Base-by-base conservation (phyloP, 2,888 invertebrate genomes). In the Hanleya hanleyi region DNA sequence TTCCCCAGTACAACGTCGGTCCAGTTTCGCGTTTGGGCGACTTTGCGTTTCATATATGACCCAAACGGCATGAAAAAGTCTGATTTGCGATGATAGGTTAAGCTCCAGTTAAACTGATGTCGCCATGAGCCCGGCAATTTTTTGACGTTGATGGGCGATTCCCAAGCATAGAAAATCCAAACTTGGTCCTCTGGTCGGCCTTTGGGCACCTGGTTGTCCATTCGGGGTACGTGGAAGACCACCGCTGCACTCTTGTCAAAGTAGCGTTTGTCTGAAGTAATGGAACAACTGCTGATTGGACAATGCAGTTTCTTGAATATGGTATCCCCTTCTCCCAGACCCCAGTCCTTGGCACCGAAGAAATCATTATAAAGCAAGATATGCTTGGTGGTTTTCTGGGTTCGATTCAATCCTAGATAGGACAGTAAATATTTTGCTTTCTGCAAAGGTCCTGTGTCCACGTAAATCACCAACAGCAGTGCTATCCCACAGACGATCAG, bases 51-150 rank as follows among this genome's bases (percentile, higher is more conserved):
- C 22, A n/a, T 35, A 87, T 95, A 95, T 91, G 96, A 96, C 69
- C 95, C 95, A 96, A 96, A 97, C 0, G 97, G 97, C 0, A 97
- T 95, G 15, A 97, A 97, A 79, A 97, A 94, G 88, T 97, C 97
- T 33, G 97, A 97, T 89, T 97, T 97, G 69, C 94, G 94, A 76
- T 97, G 93, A 89, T 97, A 97, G 0, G 97, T 97, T 0, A 97
- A 95, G 22, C 97, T 97, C 97, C 97, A 97, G 92, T 97, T 97
- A 91, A 97, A 95, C n/a, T 37, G 35, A 18, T 29, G 15, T 37
- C 26, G n/a, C 57, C 57, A 57, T 9, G 18, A 37, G 12, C 12
- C 38, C n/a, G 41, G 41, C 29, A 35, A 12, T 47, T n/a, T 41
- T 9, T 41, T 9, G 37, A 64, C n/a, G 18, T 22, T 37, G 18